Evolutionary conservation across 2,113 vertebrate species (phyloP).

Genomic region (Pangasianodon hypophthalmus): DNA sequence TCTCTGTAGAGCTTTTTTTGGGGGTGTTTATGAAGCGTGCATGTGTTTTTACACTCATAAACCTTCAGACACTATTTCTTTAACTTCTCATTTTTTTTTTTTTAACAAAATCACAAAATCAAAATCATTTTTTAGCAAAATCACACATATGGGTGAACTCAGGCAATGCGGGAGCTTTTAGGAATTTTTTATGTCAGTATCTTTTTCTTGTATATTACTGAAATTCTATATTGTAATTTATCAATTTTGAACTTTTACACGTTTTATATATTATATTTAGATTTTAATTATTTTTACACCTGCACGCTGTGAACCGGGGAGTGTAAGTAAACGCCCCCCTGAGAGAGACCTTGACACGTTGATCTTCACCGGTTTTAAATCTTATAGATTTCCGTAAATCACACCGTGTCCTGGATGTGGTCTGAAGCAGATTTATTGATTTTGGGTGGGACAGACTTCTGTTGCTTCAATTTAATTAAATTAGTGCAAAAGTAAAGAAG

Average conservation of each 20-base stretch:
- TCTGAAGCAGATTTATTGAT: neutral
- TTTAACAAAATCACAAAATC: no score
- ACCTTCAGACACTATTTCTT: neutral
- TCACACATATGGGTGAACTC: no score
- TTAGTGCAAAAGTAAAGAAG: neutral
- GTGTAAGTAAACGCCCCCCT: no score
- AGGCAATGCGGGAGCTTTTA: no score
- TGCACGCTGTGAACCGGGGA: neutral
- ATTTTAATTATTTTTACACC: neutral
- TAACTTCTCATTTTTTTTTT: neutral
- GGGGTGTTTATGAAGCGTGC: no score
- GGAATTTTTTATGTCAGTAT: no score
- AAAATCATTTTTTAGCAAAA: no score
- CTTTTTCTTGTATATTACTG: neutral
- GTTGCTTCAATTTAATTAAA: neutral
- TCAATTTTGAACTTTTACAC: neutral
- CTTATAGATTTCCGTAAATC: neutral
- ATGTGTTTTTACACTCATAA: neutral
- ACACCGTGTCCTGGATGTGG: neutral
- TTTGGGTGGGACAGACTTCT: neutral
- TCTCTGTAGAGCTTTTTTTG: no score
- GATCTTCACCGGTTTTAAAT: neutral
- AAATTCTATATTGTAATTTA: neutral
- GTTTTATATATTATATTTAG: neutral
- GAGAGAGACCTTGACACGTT: neutral